Conservation (phyloP, 2,888 invertebrate species). For the Cantharis nigra region DNA sequence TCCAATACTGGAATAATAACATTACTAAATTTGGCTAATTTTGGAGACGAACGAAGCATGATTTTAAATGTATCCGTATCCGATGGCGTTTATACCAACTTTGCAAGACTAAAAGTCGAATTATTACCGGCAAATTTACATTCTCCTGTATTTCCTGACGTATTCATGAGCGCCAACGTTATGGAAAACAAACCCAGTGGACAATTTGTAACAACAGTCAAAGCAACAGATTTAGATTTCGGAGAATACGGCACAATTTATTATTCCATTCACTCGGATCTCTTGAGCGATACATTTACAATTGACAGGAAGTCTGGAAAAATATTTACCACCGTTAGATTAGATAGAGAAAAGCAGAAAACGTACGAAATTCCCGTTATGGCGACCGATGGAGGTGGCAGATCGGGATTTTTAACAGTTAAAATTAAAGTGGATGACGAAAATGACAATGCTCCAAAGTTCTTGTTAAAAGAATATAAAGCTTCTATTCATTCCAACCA, state of each 20-base stretch:
- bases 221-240: slow-evolving; percentile 81
- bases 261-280: slow-evolving; percentile 79
- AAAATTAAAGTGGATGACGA: slow-evolving; percentile 81
- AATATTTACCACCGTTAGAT: slow-evolving; percentile 63
- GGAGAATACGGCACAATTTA: slow-evolving; percentile 75
- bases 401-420: slow-evolving; percentile 74
- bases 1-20: slow-evolving; percentile 66
- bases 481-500: slow-evolving; percentile 69
- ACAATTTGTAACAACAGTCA: slow-evolving; percentile 70
- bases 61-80: slow-evolving; percentile 90
- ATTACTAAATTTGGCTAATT: slow-evolving; percentile 75
- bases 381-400: slow-evolving; percentile 82
- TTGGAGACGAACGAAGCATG: slow-evolving; percentile 67
- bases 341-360: slow-evolving; percentile 76
- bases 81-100: slow-evolving; percentile 93
- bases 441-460: slow-evolving; percentile 83
- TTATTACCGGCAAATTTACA: slow-evolving; percentile 78
- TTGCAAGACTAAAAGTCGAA: slow-evolving; percentile 79
- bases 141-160: slow-evolving; percentile 78
- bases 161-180: slow-evolving; percentile 78
- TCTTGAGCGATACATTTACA: slow-evolving; percentile 72
- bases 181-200: slow-evolving; percentile 82
- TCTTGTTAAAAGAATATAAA: slow-evolving; percentile 77
- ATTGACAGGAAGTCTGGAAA: slow-evolving; percentile 75
- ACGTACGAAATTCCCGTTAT: slow-evolving; percentile 77